Percentiles rank a stretch among this genome's conserved stretches.
phyloP scores from a whole-genome alignment of 2,888 invertebrate genomes.

The Syrphus vitripennis region DNA sequence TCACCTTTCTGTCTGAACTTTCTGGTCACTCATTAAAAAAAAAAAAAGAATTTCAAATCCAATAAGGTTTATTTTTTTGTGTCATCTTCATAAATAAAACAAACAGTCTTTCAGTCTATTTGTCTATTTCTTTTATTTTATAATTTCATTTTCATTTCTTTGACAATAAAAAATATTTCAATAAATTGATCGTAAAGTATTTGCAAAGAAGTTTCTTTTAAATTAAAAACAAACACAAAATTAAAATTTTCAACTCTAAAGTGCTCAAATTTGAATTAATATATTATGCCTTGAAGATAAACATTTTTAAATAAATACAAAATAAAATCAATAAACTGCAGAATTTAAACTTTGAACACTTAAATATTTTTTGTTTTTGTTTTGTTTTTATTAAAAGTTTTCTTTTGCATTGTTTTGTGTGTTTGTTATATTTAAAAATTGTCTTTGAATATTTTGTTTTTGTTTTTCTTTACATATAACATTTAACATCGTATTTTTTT shows the following conservation, averaged over 20 bases:
- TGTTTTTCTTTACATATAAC: conserved; percentile 70
- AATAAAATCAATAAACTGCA: conserved; percentile 24
- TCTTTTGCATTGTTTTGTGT: conserved; percentile 59
- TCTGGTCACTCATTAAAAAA: background rate
- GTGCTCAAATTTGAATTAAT: conserved; percentile 55
- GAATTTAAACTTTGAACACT: conserved; percentile 29
- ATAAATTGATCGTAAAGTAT: conserved; percentile 63
- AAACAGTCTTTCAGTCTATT: conserved; percentile 68
- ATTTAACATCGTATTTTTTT: conserved; percentile 66
- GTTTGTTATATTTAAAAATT: conserved; percentile 58
- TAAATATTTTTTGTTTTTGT: conserved; percentile 24
- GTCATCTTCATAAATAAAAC: conserved; percentile 31
- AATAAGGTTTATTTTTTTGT: no score
- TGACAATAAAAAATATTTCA: conserved; percentile 71
- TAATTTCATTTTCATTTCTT: conserved; percentile 66
- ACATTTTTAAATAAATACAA: background rate
- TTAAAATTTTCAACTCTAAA: conserved; percentile 19
- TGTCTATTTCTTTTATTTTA: conserved; percentile 72
- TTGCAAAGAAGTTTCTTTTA: conserved; percentile 50
- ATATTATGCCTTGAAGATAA: conserved; percentile 35
- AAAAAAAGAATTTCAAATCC: no score
- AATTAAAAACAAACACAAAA: conserved; percentile 15
- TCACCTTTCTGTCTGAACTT: background rate
- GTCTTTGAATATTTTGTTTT: conserved; percentile 56
- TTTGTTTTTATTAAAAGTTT: conserved; percentile 19